Evolutionary conservation across 2,888 invertebrate genomes (phyloP).

Genomic region (Hypsopygia costalis): DNA sequence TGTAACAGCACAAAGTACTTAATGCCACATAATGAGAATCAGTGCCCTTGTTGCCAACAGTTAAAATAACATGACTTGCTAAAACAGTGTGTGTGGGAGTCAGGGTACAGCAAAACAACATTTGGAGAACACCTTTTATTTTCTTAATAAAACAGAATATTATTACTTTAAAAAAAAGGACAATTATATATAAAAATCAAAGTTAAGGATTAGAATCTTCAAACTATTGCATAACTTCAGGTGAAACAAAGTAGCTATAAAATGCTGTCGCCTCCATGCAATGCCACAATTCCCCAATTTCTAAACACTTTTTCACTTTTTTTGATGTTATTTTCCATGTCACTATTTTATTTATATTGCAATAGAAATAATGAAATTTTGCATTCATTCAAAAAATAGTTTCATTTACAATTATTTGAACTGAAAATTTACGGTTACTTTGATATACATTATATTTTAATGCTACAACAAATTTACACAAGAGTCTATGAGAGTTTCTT

Average conservation of each 20-base stretch:
- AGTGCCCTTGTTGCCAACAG: slow-evolving; percentile 52
- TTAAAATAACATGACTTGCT: slow-evolving; percentile 64
- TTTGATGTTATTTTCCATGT: slow-evolving; percentile 34
- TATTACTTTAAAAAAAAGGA: slow-evolving; percentile 68
- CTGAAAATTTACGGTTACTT: slow-evolving; percentile 68
- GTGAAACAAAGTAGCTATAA: slow-evolving; percentile 17
- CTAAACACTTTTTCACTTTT: slow-evolving; percentile 26
- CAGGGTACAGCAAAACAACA: slow-evolving; percentile 49
- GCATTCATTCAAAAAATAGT: slow-evolving; percentile 66
- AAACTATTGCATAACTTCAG: slow-evolving; percentile 47
- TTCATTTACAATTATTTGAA: slow-evolving; percentile 59
- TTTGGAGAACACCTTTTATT: slow-evolving; percentile 72
- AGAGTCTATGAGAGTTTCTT: slow-evolving; percentile 93
- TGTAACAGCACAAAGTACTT: too few species aligned
- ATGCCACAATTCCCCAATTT: slow-evolving; percentile 42
- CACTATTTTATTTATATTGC: slow-evolving; percentile 44
- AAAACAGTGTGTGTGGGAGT: slow-evolving; percentile 39
- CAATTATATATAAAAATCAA: slow-evolving; percentile 42
- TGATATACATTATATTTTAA: slow-evolving; percentile 71
- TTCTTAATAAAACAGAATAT: slow-evolving; percentile 76
- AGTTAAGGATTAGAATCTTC: slow-evolving; percentile 52
- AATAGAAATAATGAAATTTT: slow-evolving; percentile 51
- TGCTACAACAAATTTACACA: slow-evolving; percentile 70
- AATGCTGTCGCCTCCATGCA: slow-evolving; percentile 13
- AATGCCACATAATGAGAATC: slow-evolving; percentile 30